Evolutionary conservation across 2,888 invertebrate genomes (phyloP), one percentile per base, ranked within the genome.

Genomic region (Harpagoxenus sublaevis): DNA sequence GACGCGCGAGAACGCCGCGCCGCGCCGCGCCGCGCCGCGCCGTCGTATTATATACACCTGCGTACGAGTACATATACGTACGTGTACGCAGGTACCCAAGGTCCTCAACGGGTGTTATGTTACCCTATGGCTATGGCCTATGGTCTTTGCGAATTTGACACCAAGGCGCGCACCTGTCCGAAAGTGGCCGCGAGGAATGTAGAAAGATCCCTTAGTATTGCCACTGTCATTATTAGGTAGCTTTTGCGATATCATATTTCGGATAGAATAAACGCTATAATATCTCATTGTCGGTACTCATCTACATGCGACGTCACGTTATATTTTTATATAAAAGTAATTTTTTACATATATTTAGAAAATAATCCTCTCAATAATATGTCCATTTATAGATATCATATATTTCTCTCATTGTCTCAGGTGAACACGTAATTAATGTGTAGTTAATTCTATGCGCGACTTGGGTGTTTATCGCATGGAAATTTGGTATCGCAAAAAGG

Each of bases 81-180:
- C 88, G 90, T 90, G 92, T 91, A 91, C 91, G 92, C 92, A 92
- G 92, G 91, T 89, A 88, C 89, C 92, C 93, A 93, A 94, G 92
- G 94, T 92, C 91, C 90, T 78, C 78, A 83, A 60, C 83, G 87
- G 85, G 91, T 88, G 86, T 92, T 91, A 87, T 88, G 90, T 93
- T 92, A 91, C 91, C 60, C 84, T 70, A 66, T 81, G 53, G 45
- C 84, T 70, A 66, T 81, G 53, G 45, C 60, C 84, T 70, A 68
- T 78, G 53, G 53, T 78, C 78, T 78, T 55, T 62, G 83, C 60
- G 83, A 77, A 66, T 79, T 57, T 55, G 51, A 77, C 71, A 70
- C 66, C 82, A 35, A 45, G 53, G 28, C n/a, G 48, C 60, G 75
- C 85, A 82, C 84, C 81, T 77, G 88, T 84, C 63, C 68, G 68